phyloP scores from a whole-genome alignment of 2,888 invertebrate genomes.

The Quadroppia sp. region DNA sequence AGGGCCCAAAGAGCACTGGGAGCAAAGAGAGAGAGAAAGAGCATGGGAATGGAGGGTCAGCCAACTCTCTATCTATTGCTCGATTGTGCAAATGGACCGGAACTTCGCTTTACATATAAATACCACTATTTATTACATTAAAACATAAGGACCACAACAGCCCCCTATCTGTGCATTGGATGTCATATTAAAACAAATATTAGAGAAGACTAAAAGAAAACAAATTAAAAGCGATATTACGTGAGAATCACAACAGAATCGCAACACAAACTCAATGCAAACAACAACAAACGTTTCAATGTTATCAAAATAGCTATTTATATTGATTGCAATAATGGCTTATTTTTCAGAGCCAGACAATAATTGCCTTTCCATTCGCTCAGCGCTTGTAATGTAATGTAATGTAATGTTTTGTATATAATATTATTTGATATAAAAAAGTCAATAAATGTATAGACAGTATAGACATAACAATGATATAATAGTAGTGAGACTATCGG shows the following conservation, averaged over 20 bases:
- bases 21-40: background rate
- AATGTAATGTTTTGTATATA: too few species aligned
- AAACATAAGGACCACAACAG: slow-evolving; percentile 20
- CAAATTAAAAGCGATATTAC: slow-evolving; percentile 15
- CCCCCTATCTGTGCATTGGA: background rate
- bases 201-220: slow-evolving; percentile 17
- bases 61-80: slow-evolving; percentile 14
- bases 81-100: slow-evolving; percentile 32
- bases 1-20: background rate
- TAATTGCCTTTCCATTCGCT: too few species aligned
- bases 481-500: background rate
- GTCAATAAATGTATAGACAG: background rate
- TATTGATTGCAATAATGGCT: background rate
- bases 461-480: slow-evolving; percentile 25
- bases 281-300: background rate
- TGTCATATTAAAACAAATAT: slow-evolving; percentile 16
- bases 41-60: slow-evolving; percentile 34
- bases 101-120: slow-evolving; percentile 33
- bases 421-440: background rate
- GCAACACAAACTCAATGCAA: background rate
- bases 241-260: background rate
- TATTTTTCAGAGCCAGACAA: background rate
- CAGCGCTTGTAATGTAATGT: too few species aligned
- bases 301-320: slow-evolving; percentile 1
- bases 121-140: slow-evolving; percentile 22